Percentiles rank a stretch among this genome's conserved stretches.
These are phyloP conservation scores for Falco punctatus DNA, from an alignment of 2,113 vertebrate species.

Conservation along the genomic window DNA sequence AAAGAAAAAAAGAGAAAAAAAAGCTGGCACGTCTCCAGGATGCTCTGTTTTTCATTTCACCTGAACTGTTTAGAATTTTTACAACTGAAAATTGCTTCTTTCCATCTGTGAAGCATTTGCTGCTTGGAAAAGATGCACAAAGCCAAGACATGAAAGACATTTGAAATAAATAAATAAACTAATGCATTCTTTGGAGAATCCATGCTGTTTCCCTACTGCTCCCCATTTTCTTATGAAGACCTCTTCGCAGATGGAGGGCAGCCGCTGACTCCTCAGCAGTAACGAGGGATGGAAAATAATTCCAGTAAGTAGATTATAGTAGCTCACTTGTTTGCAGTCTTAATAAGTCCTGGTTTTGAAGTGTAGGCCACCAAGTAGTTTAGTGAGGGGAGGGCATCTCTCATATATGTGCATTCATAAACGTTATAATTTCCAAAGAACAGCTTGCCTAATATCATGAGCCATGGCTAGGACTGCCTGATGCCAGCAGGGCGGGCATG, in stretches of 20 bases:
- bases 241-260: constrained; percentile 58
- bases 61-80: constrained; percentile 72
- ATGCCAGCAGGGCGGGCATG: not conserved
- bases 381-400: not conserved
- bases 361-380: not conserved
- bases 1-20: not conserved
- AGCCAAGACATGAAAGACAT: constrained; percentile 60
- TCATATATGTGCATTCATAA: not conserved
- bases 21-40: constrained; percentile 25
- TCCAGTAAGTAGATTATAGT: constrained; percentile 20
- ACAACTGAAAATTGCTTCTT: constrained; percentile 62
- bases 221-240: constrained; percentile 55
- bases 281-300: not conserved
- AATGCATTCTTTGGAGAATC: constrained; percentile 62
- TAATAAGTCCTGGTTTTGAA: not conserved
- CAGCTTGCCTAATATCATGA: not conserved
- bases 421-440: not conserved
- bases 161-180: constrained; percentile 65
- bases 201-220: constrained; percentile 61
- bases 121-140: constrained; percentile 68
- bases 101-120: constrained; percentile 68
- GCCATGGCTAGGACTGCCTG: not conserved
- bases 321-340: not conserved
- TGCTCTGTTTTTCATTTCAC: constrained; percentile 72
- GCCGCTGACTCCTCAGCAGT: not conserved